Base-by-base conservation (phyloP, 2,888 invertebrate species). In the Idaea aversata region DNA sequence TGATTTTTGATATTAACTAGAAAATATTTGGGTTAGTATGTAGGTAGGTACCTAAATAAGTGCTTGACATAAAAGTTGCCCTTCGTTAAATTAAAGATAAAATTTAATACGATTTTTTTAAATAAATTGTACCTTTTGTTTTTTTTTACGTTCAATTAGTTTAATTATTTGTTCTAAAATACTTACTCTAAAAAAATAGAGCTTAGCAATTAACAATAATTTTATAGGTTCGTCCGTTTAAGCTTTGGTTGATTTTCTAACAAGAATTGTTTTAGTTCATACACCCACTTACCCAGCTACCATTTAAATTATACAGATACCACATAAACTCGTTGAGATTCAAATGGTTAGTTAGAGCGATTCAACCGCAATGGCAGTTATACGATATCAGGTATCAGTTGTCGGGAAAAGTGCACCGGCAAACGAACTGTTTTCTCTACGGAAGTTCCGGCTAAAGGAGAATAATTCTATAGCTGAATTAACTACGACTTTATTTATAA, bases 391-490 rank as follows among this genome's bases (percentile, higher is more conserved):
- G 66, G 81, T 86, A 78, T 77, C 78, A 70, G 66, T 61, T 77
- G 68, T 72, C 73, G 71, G 69, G 78, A 80, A 80, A 78, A 78
- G 73, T 75, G 72, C 67, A 65, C 65, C 59, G 34, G 59, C 64
- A 64, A 68, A 72, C 69, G 65, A 68, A 67, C 70, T 67, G 68
- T 72, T 74, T 79, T 90, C 88, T 88, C 88, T 82, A 82, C 77
- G 62, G 75, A 75, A 82, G 85, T 86, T 87, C 88, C 85, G 88
- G 85, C 77, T 85, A 69, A 76, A 80, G 67, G 47, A 47, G 47
- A 47, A 13, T 47, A 47, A 13, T 47, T 47, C 47, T 47, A 10
- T 47, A 47, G 47, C 47, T 47, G 47, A 47, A 47, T 47, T 47
- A 10, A 38, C 38, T 4, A 38, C 38, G 6, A 6, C 7, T 38